Percentiles rank a stretch among this genome's conserved stretches.
Conservation (phyloP, 2,797 vertebrate species). For the Muscicapa striata region DNA sequence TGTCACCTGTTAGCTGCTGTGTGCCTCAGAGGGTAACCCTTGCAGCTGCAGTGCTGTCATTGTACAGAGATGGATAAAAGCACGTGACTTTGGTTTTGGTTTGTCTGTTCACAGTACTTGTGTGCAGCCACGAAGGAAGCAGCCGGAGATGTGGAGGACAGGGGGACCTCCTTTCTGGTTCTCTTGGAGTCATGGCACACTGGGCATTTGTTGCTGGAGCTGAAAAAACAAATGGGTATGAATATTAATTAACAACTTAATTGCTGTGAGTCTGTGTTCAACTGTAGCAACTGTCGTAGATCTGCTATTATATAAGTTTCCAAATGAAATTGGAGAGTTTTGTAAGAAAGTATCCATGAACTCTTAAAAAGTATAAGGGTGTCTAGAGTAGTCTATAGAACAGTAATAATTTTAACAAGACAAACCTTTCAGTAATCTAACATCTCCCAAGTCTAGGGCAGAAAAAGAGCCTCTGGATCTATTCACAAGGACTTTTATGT, state of each 20-base stretch:
- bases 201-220: slow-evolving; percentile 89
- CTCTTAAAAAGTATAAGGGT: not conserved
- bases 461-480: not conserved
- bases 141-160: slow-evolving; percentile 94
- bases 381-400: not conserved
- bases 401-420: not conserved
- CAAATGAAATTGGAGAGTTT: not conserved
- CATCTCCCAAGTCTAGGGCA: not conserved
- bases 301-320: not conserved
- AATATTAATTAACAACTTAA: not conserved
- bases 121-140: slow-evolving; percentile 89
- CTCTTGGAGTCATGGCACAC: slow-evolving; percentile 90
- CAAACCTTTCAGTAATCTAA: not conserved
- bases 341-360: not conserved
- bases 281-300: not conserved
- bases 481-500: not conserved
- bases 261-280: not conserved
- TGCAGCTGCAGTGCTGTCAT: not conserved
- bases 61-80: not conserved
- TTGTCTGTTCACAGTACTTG: slow-evolving; percentile 80
- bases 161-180: slow-evolving; percentile 94
- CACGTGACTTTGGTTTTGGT: not conserved
- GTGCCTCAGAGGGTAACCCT: not conserved
- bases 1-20: not conserved
- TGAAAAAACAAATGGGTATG: slow-evolving; percentile 85